Conservation (phyloP, 2,888 invertebrate species). For the Amphipyra tragopoginis region DNA sequence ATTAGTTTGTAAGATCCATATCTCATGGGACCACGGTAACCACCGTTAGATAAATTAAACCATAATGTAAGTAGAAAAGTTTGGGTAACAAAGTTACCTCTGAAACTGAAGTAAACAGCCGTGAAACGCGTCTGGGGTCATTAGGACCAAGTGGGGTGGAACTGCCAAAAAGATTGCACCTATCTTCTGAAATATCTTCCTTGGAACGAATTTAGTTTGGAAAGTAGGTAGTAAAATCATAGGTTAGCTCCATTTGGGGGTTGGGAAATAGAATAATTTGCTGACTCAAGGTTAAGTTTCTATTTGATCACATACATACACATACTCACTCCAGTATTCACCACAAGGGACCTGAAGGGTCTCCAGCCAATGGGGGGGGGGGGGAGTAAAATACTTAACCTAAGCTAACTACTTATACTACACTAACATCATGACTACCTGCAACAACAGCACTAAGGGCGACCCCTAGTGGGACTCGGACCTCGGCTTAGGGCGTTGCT, state of each 20-base stretch:
- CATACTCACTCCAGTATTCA: no score
- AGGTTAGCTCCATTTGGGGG: conserved; percentile 1
- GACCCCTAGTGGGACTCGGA: no score
- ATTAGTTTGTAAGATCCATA: conserved; percentile 1
- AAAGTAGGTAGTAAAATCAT: conserved; percentile 3
- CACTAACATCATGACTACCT: no score
- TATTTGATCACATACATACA: no score
- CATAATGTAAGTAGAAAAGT: conserved; percentile 60
- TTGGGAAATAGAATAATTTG: conserved; percentile 5
- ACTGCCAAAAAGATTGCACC: conserved; percentile 57
- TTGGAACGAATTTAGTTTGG: conserved; percentile 16
- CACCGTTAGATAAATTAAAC: conserved; percentile 53
- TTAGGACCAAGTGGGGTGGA: conserved; percentile 61
- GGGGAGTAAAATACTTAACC: no score
- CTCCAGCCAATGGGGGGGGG: no score
- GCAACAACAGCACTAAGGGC: no score
- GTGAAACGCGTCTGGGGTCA: conserved; percentile 63
- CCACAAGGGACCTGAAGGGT: no score
- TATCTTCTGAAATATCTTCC: conserved; percentile 47
- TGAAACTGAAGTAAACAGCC: conserved; percentile 61
- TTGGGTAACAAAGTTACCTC: conserved; percentile 57
- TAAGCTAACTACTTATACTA: no score
- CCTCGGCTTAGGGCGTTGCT: no score
- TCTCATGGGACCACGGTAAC: conserved; percentile 21
- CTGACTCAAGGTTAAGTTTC: neutral